phyloP scores from a whole-genome alignment of 1,140 invertebrate species.

The Drosophila tani region DNA sequence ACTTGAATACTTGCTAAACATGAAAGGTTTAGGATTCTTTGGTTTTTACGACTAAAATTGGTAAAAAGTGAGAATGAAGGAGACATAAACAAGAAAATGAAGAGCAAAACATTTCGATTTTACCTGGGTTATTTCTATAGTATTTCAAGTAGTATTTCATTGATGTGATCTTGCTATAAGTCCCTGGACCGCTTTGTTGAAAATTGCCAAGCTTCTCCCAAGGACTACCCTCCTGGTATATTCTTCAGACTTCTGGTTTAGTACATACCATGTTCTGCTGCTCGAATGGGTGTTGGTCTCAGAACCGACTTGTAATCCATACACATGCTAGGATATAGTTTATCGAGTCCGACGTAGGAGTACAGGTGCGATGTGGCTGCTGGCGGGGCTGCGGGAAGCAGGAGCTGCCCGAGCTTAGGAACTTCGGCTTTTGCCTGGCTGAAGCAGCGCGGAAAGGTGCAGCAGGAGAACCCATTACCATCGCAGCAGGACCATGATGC shows the following conservation, averaged over 20 bases:
- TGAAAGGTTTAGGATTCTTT: too few species aligned
- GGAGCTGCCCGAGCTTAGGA: constrained; percentile 32
- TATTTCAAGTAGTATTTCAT: too few species aligned
- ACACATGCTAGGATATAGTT: constrained; percentile 63
- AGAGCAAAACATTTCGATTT: too few species aligned
- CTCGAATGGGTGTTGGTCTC: constrained; percentile 70
- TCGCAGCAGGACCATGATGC: constrained; percentile 55
- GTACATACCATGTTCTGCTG: constrained; percentile 66
- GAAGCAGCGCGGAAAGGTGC: constrained; percentile 59
- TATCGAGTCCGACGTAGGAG: constrained; percentile 54
- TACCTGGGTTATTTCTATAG: too few species aligned
- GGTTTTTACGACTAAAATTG: too few species aligned
- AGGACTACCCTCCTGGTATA: background rate
- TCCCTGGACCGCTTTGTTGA: too few species aligned
- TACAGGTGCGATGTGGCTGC: constrained; percentile 23
- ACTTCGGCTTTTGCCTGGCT: constrained; percentile 32
- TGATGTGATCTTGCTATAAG: too few species aligned
- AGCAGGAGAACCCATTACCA: constrained; percentile 55
- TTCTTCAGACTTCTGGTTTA: background rate
- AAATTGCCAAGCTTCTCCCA: background rate
- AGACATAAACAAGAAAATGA: too few species aligned
- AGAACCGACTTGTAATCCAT: constrained; percentile 79
- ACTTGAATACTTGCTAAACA: too few species aligned
- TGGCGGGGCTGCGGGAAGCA: constrained; percentile 9
- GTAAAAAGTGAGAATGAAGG: too few species aligned